Evolutionary conservation across 2,113 vertebrate genomes (phyloP).

Genomic region (Trogon surrucura): DNA sequence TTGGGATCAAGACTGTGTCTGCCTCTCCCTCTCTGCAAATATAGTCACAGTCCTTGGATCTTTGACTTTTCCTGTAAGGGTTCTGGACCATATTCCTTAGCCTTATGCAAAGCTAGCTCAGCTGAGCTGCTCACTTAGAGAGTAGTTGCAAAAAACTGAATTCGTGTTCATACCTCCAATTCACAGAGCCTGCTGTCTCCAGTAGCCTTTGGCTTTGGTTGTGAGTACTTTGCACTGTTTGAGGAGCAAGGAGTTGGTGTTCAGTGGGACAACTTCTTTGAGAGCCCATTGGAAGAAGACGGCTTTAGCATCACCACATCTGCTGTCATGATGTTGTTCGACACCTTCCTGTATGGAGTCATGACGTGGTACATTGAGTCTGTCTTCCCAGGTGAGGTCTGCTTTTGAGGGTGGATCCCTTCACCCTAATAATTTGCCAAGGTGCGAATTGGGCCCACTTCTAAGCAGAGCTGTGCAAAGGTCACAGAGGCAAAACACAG

Average conservation of each 20-base stretch:
- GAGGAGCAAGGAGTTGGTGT: slow-evolving; percentile 96
- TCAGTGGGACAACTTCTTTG: slow-evolving; percentile 93
- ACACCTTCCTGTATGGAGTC: slow-evolving; percentile 90
- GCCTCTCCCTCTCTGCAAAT: background rate
- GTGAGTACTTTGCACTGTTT: slow-evolving; percentile 93
- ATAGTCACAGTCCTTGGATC: accelerated
- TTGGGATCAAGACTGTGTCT: background rate
- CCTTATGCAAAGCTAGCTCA: background rate
- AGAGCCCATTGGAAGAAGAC: slow-evolving; percentile 88
- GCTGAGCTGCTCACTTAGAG: background rate
- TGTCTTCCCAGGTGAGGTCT: slow-evolving; percentile 90
- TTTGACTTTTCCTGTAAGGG: background rate
- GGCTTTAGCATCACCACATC: slow-evolving; percentile 90
- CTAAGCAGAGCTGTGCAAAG: background rate
- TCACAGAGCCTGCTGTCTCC: slow-evolving; percentile 93
- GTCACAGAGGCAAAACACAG: background rate
- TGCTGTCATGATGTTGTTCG: slow-evolving; percentile 89
- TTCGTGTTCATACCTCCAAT: background rate
- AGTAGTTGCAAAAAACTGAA: background rate
- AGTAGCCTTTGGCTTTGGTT: slow-evolving; percentile 96
- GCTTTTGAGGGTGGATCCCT: background rate
- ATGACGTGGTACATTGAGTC: slow-evolving; percentile 98
- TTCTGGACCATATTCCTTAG: background rate
- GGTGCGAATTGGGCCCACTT: background rate
- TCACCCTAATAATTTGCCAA: background rate